A percentile compares a stretch with the other conserved stretches of the same genome.
Conservation (phyloP, 2,797 vertebrate species). For the Malacoraja senta region DNA sequence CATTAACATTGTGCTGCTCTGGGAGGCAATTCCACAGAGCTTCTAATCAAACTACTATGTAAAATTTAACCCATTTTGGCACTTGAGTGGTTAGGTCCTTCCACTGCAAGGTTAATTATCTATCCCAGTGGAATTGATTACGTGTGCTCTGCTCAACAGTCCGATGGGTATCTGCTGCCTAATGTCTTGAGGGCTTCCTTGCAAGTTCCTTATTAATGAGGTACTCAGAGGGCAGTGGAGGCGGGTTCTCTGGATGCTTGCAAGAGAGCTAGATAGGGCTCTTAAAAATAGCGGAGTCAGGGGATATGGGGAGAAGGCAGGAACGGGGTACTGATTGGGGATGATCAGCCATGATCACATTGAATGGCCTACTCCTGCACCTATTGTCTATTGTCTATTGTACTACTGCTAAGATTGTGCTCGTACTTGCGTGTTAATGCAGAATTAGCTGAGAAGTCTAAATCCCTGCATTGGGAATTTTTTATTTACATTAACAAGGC, state of each 20-base stretch:
- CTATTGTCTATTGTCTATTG: too few relatives aligned
- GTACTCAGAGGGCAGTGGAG: too few relatives aligned
- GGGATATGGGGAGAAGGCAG: too few relatives aligned
- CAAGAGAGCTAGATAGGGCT: too few relatives aligned
- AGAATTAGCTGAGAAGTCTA: constrained; percentile 14
- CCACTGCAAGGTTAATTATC: constrained; percentile 3
- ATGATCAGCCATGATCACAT: too few relatives aligned
- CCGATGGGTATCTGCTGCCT: constrained; percentile 3
- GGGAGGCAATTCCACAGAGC: neutral
- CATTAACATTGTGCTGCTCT: neutral
- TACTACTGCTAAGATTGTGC: neutral
- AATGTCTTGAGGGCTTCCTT: neutral
- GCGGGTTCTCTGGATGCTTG: too few relatives aligned
- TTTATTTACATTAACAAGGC: neutral
- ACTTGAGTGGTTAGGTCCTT: neutral
- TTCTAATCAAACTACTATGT: neutral
- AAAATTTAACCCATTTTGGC: neutral
- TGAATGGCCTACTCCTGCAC: too few relatives aligned
- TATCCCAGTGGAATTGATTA: constrained; percentile 23
- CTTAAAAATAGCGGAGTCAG: too few relatives aligned
- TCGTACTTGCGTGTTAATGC: neutral
- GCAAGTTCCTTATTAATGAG: constrained; percentile 6
- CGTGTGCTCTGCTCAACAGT: neutral
- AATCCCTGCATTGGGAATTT: neutral
- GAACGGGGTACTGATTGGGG: too few relatives aligned